Evolutionary conservation across 2,888 invertebrate genomes (phyloP), one percentile per base, ranked within the genome.

Genomic region (Zelleria hepariella): DNA sequence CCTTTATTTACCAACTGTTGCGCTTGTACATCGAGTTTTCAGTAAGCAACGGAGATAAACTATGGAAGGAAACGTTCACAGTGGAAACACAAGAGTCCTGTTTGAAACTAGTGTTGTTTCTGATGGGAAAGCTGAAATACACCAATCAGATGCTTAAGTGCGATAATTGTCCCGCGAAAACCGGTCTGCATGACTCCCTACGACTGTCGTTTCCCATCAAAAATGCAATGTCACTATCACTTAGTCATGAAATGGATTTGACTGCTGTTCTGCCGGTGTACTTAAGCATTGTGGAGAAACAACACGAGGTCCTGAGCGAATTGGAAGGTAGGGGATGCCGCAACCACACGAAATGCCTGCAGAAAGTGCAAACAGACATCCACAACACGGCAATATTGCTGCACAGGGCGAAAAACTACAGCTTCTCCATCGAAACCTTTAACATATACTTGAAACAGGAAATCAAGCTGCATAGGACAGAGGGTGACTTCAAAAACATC

Each of bases 321-420:
- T 60, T 87, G 6, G 71, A 70, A 2, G 48, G 27, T 0, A n/a
- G 74, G 0, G 72, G 71, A 0, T 88, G 87, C 60, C 47, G 25
- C 0, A 87, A 86, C 55, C 67, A 72, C 2, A 71, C 71, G 0
- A 87, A 82, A 63, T 84, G 71, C 55, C 76, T 75, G 10, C 65
- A 70, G 5, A 86, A 86, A 65, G 58, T 78, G 0, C 86, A 86
- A 65, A 79, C 81, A 0, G 85, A 86, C 3, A 66, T 82, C 0
- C 87, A 88, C 48, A 88, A 88, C 18, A 75, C 74, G 0, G 86
- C 86, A 0, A 84, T 88, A 2, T 59, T 64, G 0, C 62, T 88
- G 1, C 80, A 86, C 59, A 82, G 80, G 25, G 65, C 76, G 0
- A 60, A 74, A 21, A 63, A 70, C 18, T 81, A 73, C 21, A 77